Evolutionary conservation across 2,888 invertebrate genomes (phyloP), one percentile per base, ranked within the genome.

Genomic region (Tolmerus cingulatus): DNA sequence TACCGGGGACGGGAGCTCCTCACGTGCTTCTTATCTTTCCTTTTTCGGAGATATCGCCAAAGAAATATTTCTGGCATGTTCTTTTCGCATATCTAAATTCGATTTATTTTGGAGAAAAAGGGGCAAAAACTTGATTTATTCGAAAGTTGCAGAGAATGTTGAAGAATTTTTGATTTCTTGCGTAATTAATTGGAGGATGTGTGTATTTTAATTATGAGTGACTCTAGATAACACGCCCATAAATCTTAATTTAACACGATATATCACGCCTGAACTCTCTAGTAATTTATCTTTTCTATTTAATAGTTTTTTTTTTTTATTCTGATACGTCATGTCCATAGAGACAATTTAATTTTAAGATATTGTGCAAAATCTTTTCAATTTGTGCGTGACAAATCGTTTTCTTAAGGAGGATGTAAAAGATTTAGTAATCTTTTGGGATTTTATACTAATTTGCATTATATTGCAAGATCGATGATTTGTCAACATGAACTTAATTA

Each of bases 1-100:
- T 79, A 79, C 79, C 79, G 51, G 79, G 79, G 79, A 79, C 79
- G 55, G 34, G 34, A 51, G 7, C 51, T 51, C 16, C 46, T 79
- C 79, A 79, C 79, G 79, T 79, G 79, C 27, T 79, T 19, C 30
- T 78, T 78, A 9, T 43, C 23, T 43, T 40, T 78, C 37, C 19
- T 43, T 43, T 78, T 43, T 78, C 9, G 23, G 23, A 5, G 19
- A 30, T 37, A 5, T 76, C 19, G 2, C 30, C 19, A 77, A 19
- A 77, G 7, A 76, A 76, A 77, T 40, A 77, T 77, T 37, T 77
- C 40, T 40, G 77, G 19, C 8, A 37, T 46, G 14, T 40, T 77
- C 37, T 37, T 77, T 40, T 77, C 34, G 37, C 16, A 40, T 37
- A 76, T 34, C n/a, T 37, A 76, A 34, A 37, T 37, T 76, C 12